These are phyloP conservation scores for Diabrotica balteata DNA, from an alignment of 2,888 invertebrate species.

Conservation along the genomic window DNA sequence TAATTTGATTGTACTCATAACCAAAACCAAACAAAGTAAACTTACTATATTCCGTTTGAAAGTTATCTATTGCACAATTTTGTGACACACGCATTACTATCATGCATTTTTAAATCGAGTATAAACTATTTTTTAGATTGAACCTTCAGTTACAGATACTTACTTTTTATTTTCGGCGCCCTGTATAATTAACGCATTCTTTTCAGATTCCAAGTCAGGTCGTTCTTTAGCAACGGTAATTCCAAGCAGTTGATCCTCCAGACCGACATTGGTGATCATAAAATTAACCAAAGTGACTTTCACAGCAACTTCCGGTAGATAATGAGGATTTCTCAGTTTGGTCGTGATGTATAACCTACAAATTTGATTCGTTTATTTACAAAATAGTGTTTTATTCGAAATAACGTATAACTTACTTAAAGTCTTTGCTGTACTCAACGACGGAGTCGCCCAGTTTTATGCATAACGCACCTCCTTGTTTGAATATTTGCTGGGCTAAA, in stretches of 20 bases:
- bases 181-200: constrained; percentile 85
- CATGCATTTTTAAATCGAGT: no score
- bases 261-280: constrained; percentile 87
- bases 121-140: no score
- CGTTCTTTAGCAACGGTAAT: constrained; percentile 91
- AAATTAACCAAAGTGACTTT: constrained; percentile 92
- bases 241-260: constrained; percentile 88
- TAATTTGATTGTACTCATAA: no score
- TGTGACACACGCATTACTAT: no score
- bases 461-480: constrained; percentile 85
- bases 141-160: background rate
- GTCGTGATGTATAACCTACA: constrained; percentile 90
- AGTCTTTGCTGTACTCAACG: constrained; percentile 86
- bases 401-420: constrained; percentile 65
- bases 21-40: no score
- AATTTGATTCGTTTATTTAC: background rate
- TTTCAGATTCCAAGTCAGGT: constrained; percentile 90
- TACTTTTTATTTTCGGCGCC: constrained; percentile 81
- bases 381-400: background rate
- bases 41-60: no score
- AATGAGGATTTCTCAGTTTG: constrained; percentile 92
- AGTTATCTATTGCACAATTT: no score
- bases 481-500: constrained; percentile 88
- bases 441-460: constrained; percentile 91
- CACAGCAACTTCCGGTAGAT: constrained; percentile 91